A percentile compares a stretch with the other conserved stretches of the same genome.
These are phyloP conservation scores for Brachionus asplanchnoidis DNA, from an alignment of 1,140 invertebrate species.

Conservation along the genomic window DNA sequence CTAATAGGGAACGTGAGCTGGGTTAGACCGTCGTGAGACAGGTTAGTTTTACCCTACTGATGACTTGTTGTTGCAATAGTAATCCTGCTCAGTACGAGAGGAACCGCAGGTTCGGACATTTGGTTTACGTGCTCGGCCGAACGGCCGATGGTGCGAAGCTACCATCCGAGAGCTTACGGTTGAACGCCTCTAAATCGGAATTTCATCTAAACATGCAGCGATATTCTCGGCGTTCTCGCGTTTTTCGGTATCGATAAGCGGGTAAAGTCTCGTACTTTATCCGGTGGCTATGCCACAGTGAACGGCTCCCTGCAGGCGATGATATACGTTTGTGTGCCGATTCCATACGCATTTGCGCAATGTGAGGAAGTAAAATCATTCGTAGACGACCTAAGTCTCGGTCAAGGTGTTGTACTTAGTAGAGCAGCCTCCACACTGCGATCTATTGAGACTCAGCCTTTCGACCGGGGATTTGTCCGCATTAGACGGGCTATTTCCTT, in stretches of 20 bases:
- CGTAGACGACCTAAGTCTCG: constrained; percentile 59
- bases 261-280: no score
- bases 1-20: constrained; percentile 71
- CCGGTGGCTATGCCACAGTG: no score
- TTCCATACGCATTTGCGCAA: constrained; percentile 48
- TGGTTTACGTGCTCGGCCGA: no score
- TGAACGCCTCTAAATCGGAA: no score
- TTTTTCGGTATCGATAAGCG: no score
- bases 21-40: constrained; percentile 74
- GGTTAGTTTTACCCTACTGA: constrained; percentile 70
- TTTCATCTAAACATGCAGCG: no score
- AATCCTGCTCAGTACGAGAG: constrained; percentile 63
- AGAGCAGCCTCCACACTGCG: constrained; percentile 58
- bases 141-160: no score
- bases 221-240: no score
- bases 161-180: no score
- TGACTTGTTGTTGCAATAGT: constrained; percentile 56
- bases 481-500: constrained; percentile 38
- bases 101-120: no score
- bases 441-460: constrained; percentile 60
- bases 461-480: constrained; percentile 44
- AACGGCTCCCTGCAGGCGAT: no score
- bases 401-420: constrained; percentile 58
- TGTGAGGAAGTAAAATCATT: constrained; percentile 58
- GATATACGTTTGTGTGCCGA: no score